A percentile compares a stretch with the other conserved stretches of the same genome.
Evolutionary conservation across 2,888 invertebrate species (phyloP).

Genomic region (Sinelater perroti): DNA sequence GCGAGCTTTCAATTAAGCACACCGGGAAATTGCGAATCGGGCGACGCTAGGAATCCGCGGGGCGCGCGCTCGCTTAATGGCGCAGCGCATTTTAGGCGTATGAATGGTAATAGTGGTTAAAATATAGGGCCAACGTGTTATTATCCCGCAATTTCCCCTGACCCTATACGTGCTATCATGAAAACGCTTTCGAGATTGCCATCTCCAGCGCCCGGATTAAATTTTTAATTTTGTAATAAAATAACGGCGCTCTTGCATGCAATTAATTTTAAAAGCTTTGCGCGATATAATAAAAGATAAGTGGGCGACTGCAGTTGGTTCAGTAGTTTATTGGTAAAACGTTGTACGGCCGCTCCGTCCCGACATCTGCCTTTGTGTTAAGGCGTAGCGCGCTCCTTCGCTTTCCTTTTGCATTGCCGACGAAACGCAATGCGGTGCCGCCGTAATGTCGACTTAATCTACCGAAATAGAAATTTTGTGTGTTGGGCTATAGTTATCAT

Average conservation of each 20-base stretch:
- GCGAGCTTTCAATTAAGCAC: too few relatives aligned
- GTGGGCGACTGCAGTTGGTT: conserved; percentile 46
- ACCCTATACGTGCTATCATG: conserved; percentile 50
- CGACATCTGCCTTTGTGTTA: too few relatives aligned
- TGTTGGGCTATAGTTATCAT: too few relatives aligned
- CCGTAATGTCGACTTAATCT: too few relatives aligned
- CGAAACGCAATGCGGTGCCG: too few relatives aligned
- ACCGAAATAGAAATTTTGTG: too few relatives aligned
- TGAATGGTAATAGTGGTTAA: conserved; percentile 51
- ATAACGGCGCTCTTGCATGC: conserved; percentile 56
- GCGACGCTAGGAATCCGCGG: conserved; percentile 17
- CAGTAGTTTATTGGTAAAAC: conserved; percentile 29
- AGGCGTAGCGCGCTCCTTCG: too few relatives aligned
- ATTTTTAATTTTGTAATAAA: conserved; percentile 59
- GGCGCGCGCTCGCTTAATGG: conserved; percentile 6
- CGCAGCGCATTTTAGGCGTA: conserved; percentile 34
- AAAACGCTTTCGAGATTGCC: conserved; percentile 51
- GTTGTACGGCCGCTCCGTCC: too few relatives aligned
- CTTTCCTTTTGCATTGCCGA: too few relatives aligned
- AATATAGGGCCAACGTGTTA: conserved; percentile 53
- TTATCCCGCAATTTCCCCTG: conserved; percentile 55
- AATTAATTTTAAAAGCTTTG: conserved; percentile 61
- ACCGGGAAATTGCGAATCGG: too few relatives aligned
- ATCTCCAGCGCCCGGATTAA: conserved; percentile 48
- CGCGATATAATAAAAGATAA: conserved; percentile 61